Evolutionary conservation across 2,797 vertebrate genomes (phyloP).

Genomic region (Esox lucius): DNA sequence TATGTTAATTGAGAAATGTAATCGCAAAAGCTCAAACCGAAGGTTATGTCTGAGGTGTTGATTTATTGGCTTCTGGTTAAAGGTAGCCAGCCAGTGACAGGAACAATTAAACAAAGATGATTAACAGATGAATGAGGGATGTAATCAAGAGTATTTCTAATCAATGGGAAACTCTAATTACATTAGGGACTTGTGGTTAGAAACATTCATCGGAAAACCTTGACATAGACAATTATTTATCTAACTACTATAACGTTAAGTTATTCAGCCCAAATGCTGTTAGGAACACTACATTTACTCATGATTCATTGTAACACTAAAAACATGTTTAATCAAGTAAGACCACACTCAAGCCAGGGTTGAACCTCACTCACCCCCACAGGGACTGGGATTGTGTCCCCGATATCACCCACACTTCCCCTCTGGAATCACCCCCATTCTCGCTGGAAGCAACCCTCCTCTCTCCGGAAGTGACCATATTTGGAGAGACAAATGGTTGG

Average conservation of each 20-base stretch:
- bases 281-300: not conserved
- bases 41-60: not conserved
- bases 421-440: too few species aligned
- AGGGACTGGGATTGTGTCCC: conserved; percentile 7
- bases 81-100: not conserved
- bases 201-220: not conserved
- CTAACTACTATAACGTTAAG: not conserved
- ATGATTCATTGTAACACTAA: not conserved
- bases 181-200: not conserved
- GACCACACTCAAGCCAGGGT: conserved; percentile 12
- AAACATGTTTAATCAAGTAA: conserved; percentile 33
- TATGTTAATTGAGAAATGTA: not conserved
- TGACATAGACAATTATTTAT: not conserved
- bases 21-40: not conserved
- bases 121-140: not conserved
- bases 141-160: conserved; percentile 5
- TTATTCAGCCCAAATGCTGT: not conserved
- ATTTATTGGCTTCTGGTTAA: not conserved
- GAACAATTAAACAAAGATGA: not conserved
- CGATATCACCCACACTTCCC: conserved; percentile 27
- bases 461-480: conserved; percentile 38
- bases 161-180: conserved; percentile 4
- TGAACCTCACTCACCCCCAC: conserved; percentile 26
- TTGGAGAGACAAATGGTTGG: conserved; percentile 36
- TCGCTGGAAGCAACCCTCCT: not conserved